Conservation (phyloP, 1,140 invertebrate genomes). For the Teleogryllus occipitalis region DNA sequence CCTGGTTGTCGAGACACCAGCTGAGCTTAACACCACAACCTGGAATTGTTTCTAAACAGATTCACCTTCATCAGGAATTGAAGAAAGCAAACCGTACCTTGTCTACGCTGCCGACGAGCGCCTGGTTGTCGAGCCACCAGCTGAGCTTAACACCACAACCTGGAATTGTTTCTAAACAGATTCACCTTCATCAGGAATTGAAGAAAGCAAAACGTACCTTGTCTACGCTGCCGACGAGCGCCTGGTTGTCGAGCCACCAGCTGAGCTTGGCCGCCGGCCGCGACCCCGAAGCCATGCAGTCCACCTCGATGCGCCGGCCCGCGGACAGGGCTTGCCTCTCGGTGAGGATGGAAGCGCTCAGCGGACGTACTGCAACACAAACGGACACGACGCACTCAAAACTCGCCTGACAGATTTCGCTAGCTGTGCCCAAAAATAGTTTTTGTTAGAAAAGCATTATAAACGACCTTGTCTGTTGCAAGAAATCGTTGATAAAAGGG, state of each 20-base stretch:
- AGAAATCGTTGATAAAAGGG: no score
- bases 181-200: no score
- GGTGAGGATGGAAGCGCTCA: constrained; percentile 65
- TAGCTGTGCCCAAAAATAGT: background rate
- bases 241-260: constrained; percentile 68
- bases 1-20: no score
- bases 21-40: no score
- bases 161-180: background rate
- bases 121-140: constrained; percentile 68
- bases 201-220: constrained; percentile 38
- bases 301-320: constrained; percentile 63
- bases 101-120: constrained; percentile 47
- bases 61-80: no score
- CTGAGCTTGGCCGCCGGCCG: constrained; percentile 66
- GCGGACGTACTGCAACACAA: constrained; percentile 57
- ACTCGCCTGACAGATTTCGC: background rate
- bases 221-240: constrained; percentile 47
- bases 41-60: no score
- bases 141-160: constrained; percentile 43
- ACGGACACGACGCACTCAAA: constrained; percentile 27
- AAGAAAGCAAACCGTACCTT: constrained; percentile 40
- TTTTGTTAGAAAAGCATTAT: no score
- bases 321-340: constrained; percentile 73
- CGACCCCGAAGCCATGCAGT: constrained; percentile 70
- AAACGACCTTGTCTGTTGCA: no score